A percentile compares a stretch with the other conserved stretches of the same genome.
Conservation (phyloP, 2,113 vertebrate genomes). For the Gavialis gangeticus region DNA sequence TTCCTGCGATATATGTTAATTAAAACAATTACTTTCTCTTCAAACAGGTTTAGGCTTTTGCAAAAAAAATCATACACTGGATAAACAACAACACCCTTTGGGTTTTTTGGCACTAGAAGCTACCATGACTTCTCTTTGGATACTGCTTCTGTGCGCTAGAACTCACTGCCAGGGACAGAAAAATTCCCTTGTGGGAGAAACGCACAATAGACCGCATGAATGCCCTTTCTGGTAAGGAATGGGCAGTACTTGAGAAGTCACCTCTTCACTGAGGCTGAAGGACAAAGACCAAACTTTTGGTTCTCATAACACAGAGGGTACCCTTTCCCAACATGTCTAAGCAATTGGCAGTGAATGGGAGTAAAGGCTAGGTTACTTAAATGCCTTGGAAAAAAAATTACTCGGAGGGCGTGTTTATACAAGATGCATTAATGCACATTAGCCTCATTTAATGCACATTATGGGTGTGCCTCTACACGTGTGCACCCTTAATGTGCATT, state of each 20-base stretch:
- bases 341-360: not conserved
- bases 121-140: not conserved
- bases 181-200: not conserved
- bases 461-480: too few relatives aligned
- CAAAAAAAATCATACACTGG: not conserved
- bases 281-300: not conserved
- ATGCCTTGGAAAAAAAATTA: constrained; percentile 2
- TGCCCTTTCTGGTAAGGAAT: rapidly evolving
- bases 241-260: not conserved
- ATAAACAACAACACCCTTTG: not conserved
- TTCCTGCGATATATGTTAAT: not conserved
- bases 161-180: not conserved
- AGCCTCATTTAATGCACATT: too few relatives aligned
- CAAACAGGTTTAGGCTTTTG: not conserved
- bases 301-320: not conserved
- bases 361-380: constrained; percentile 27
- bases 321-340: not conserved
- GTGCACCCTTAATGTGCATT: too few relatives aligned
- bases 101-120: not conserved
- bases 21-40: rapidly evolving
- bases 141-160: not conserved
- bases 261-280: not conserved
- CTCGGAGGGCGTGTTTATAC: too few relatives aligned
- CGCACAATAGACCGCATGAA: rapidly evolving
- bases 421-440: too few relatives aligned